Evolutionary conservation across 2,113 vertebrate genomes (phyloP).

Genomic region (Syngnathus floridae): DNA sequence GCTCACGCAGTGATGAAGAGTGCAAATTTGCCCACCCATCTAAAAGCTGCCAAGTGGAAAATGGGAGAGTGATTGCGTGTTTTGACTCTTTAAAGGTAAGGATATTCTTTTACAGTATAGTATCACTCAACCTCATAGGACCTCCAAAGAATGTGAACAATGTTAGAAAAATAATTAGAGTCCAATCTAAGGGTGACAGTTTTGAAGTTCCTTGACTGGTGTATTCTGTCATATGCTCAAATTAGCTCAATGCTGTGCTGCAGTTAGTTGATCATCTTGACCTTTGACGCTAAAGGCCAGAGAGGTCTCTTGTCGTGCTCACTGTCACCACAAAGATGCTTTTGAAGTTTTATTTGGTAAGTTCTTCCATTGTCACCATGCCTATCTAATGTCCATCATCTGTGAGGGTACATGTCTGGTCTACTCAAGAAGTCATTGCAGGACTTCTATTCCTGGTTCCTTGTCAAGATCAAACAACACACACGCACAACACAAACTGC

Average conservation of each 20-base stretch:
- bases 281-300: conserved; percentile 54
- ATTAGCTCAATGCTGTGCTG: conserved; percentile 44
- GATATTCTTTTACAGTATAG: background rate
- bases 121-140: background rate
- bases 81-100: conserved; percentile 99
- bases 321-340: conserved; percentile 34
- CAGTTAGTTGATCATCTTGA: conserved; percentile 46
- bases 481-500: conserved; percentile 22
- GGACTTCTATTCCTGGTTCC: conserved; percentile 50
- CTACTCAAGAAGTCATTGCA: conserved; percentile 36
- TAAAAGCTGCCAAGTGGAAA: conserved; percentile 99
- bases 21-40: conserved; percentile 99
- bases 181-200: conserved; percentile 14
- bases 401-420: conserved; percentile 38
- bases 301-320: conserved; percentile 48
- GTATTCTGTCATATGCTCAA: conserved; percentile 37
- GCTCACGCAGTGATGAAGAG: conserved; percentile 97
- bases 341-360: conserved; percentile 23
- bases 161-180: conserved; percentile 1
- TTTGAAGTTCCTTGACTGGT: conserved; percentile 20
- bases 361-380: conserved; percentile 47
- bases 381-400: conserved; percentile 37
- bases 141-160: background rate
- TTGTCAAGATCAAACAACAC: conserved; percentile 43
- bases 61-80: conserved; percentile 96